Evolutionary conservation across 2,888 invertebrate species (phyloP).

Genomic region (Pyrgus malvae): DNA sequence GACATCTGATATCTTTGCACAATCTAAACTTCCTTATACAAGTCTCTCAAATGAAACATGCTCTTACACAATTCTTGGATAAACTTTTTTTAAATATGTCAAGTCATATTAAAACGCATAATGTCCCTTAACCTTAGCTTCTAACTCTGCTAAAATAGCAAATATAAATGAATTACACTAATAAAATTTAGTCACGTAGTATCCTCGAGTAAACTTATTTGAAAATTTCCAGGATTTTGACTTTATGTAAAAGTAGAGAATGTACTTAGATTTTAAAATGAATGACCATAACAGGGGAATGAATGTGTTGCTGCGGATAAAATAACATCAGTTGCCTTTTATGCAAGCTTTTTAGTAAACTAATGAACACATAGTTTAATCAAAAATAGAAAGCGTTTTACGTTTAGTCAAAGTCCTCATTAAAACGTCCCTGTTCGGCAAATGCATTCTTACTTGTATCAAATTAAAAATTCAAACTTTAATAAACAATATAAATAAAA

Average conservation of each 20-base stretch:
- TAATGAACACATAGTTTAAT: neutral
- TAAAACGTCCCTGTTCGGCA: neutral
- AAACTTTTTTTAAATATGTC: too few species aligned
- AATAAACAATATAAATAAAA: constrained; percentile 6
- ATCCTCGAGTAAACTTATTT: constrained; percentile 19
- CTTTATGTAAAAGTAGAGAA: constrained; percentile 3
- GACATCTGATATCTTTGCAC: neutral
- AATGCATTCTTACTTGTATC: neutral
- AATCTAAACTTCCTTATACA: too few species aligned
- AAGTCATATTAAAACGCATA: constrained; percentile 14
- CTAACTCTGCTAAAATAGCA: constrained; percentile 10
- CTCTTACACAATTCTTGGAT: too few species aligned
- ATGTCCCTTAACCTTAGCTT: neutral
- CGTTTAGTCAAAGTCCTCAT: constrained; percentile 11
- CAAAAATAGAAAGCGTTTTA: neutral
- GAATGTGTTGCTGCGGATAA: too few species aligned
- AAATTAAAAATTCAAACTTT: neutral
- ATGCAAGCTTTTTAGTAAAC: too few species aligned
- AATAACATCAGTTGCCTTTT: too few species aligned
- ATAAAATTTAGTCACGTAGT: neutral
- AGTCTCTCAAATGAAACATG: too few species aligned
- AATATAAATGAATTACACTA: neutral
- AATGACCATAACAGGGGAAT: too few species aligned
- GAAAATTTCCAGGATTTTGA: constrained; percentile 3
- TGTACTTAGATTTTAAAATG: neutral